Evolutionary conservation across 2,888 invertebrate genomes (phyloP).

Genomic region (Agrochola lychnidis): DNA sequence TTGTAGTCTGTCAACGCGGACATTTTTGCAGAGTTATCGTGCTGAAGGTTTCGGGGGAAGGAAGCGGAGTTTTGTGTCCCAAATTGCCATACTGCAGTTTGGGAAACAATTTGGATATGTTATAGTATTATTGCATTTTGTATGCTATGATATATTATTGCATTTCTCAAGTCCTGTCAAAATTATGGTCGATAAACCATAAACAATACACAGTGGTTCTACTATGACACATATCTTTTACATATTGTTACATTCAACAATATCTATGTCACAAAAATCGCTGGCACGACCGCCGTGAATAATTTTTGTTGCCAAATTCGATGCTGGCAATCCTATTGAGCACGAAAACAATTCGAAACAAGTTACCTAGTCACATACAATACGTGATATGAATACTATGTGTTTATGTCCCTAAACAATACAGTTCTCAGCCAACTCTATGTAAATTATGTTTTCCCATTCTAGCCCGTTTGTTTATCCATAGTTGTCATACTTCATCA

Average conservation of each 20-base stretch:
- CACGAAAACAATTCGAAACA: slow-evolving; percentile 25
- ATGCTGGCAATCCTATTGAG: slow-evolving; percentile 12
- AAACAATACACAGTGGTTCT: background rate
- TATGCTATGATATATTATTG: too few species aligned
- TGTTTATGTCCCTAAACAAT: background rate
- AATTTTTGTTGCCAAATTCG: slow-evolving; percentile 39
- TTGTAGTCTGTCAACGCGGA: too few species aligned
- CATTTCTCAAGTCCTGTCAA: background rate
- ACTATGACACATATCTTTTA: background rate
- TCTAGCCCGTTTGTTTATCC: too few species aligned
- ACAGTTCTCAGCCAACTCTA: too few species aligned
- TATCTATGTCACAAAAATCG: slow-evolving; percentile 10
- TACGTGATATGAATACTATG: slow-evolving; percentile 34
- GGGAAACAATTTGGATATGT: background rate
- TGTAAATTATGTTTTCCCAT: too few species aligned
- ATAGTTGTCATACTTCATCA: too few species aligned
- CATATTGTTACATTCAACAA: background rate
- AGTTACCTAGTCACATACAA: slow-evolving; percentile 4
- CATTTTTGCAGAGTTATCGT: background rate
- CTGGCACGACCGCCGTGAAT: background rate
- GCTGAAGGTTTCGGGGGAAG: too few species aligned
- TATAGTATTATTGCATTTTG: too few species aligned
- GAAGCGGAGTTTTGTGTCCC: background rate
- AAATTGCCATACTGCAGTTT: background rate
- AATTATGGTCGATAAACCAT: background rate